phyloP scores from a whole-genome alignment of 1,140 invertebrate species.

The Apis florea region DNA sequence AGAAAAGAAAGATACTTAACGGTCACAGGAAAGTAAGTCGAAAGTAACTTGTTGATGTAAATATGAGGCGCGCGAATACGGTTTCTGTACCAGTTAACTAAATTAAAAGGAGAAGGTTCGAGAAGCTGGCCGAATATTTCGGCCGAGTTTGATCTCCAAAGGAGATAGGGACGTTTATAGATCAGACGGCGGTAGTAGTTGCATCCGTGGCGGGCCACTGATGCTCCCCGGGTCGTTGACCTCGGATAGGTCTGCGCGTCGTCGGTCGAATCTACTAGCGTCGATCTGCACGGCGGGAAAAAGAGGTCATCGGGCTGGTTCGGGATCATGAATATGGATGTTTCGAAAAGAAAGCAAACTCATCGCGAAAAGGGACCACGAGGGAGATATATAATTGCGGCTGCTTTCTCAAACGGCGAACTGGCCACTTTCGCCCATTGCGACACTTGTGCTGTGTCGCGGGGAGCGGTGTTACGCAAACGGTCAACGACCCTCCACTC shows the following conservation, averaged over 20 bases:
- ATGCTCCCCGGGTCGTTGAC: slow-evolving; percentile 54
- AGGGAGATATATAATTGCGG: slow-evolving; percentile 50
- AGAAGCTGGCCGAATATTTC: neutral
- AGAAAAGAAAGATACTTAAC: neutral
- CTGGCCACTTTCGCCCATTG: slow-evolving; percentile 78
- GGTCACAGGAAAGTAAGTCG: neutral
- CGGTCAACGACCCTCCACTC: slow-evolving; percentile 75
- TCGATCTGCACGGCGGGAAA: slow-evolving; percentile 34
- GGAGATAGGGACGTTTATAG: slow-evolving; percentile 17
- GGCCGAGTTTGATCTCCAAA: neutral
- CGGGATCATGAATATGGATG: slow-evolving; percentile 5
- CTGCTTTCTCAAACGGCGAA: slow-evolving; percentile 75
- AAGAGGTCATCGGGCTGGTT: slow-evolving; percentile 18
- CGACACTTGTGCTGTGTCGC: slow-evolving; percentile 67
- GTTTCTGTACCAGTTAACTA: too few species aligned
- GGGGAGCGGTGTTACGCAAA: slow-evolving; percentile 74
- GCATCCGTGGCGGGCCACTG: slow-evolving; percentile 20
- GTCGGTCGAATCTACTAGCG: slow-evolving; percentile 25
- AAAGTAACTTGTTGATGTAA: neutral
- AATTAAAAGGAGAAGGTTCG: neutral
- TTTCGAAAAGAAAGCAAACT: slow-evolving; percentile 59
- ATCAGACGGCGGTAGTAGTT: neutral
- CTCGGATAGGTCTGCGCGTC: slow-evolving; percentile 44
- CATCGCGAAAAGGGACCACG: slow-evolving; percentile 9
- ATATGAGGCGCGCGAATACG: neutral